Base-by-base conservation (phyloP, 1,140 invertebrate genomes). In the Zaprionus lachaisei region DNA sequence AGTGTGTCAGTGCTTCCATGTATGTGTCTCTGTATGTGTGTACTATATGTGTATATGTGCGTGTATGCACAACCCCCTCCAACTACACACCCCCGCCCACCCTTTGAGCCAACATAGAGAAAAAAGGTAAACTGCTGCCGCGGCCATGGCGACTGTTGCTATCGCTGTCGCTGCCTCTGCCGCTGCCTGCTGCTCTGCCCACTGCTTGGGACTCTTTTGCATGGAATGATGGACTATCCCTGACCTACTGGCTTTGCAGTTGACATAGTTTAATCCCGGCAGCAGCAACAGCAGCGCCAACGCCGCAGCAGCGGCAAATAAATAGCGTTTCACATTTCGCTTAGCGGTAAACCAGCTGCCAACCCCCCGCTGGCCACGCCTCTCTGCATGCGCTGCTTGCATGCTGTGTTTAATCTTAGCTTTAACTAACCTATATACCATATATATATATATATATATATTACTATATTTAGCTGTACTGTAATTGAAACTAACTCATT, bases 291-390 rank as follows among this genome's bases (percentile, higher is more conserved):
- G 31, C 34, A 22, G 4, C 2, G 41, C 51, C 20, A 47, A 22
- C 24, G 56, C 26, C 47, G 17, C n/a, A 14, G 57, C 63, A 68
- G 62, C 67, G 63, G 78, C 81, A 90, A 89, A 89, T 89, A 90
- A 89, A 89, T 89, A 90, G 79, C 85, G 70, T 90, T 89, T 89
- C 76, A 77, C 76, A 90, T 90, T 89, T 90, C 85, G 85, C 85
- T 89, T 90, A 90, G 75, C 79, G 55, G 81, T 89, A 72, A 62
- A 61, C 49, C 61, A 60, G 24, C 24, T 26, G 24, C 38, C 66
- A 14, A 56, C 34, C 37, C 47, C 28, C 44, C 51, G 7, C n/a
- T 5, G 22, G 6, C 66, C 56, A n/a, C 51, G 60, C 74, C 76
- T 70, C 41, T 9, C 31, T 58, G 83, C 73, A 78, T 75, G 74